Evolutionary conservation across 2,888 invertebrate genomes (phyloP), one percentile per base, ranked within the genome.

Genomic region (Theretra japonica): DNA sequence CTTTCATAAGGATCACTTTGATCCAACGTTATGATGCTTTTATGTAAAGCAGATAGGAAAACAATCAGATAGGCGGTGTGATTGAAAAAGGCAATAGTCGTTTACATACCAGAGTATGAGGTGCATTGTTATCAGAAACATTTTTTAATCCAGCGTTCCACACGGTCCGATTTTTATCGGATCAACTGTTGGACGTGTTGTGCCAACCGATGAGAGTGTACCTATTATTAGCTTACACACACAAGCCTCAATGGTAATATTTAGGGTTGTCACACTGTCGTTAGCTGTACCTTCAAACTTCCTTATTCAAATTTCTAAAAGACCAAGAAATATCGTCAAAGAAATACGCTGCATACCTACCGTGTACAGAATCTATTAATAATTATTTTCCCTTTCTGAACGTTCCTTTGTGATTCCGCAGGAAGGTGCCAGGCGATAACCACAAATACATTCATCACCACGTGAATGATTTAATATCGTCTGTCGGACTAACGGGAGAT

Each of bases 391-490:
- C 73, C 71, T 71, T 68, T 72, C 68, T 48, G 23, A 70, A 76
- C 73, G 78, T 82, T 75, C 69, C 68, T 73, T 73, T 72, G 68
- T 68, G 48, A 28, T 48, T 70, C 59, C 21, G n/a, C 60, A 21
- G 56, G 69, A 68, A 68, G 68, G 59, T 69, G 69, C 21, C 59
- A 53, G 50, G 19, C 30, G 72, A 72, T 72, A 72, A 53, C 73
- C 72, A 59, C 74, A 73, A 71, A 74, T 77, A 78, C 78, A 82
- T 83, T 79, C 82, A 76, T 83, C 81, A 79, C 76, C 65, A 68
- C 75, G 70, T 73, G 77, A 75, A 79, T 82, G 82, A 83, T 82
- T 82, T 81, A 83, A 71, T 78, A 77, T 76, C 72, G 74, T 73
- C 72, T 57, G 73, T 70, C 75, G 70, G 75, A 76, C 76, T 76